Evolutionary conservation across 2,113 vertebrate species (phyloP).

Genomic region (Rhabdornis inornatus): DNA sequence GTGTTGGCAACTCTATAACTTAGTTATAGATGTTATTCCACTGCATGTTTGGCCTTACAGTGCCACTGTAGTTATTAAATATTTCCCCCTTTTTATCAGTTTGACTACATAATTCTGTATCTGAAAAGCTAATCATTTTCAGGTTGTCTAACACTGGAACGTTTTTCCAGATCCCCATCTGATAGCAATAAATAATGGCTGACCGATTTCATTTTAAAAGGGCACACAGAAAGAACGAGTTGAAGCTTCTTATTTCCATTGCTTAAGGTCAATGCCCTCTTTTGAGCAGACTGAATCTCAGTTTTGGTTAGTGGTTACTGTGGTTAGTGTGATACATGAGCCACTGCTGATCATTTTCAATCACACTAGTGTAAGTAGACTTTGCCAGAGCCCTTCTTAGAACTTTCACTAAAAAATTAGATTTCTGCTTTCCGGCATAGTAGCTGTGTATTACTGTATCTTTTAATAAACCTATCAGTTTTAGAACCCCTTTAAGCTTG

Average conservation of each 20-base stretch:
- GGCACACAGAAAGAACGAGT: neutral
- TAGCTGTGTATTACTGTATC: neutral
- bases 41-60: neutral
- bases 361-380: neutral
- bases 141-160: neutral
- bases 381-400: neutral
- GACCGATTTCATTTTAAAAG: neutral
- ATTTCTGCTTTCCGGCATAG: neutral
- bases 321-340: slow-evolving; percentile 13
- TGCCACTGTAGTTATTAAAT: neutral
- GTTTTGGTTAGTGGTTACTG: slow-evolving; percentile 23
- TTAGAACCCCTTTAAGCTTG: neutral
- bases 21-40: neutral
- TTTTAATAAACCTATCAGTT: neutral
- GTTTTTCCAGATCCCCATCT: neutral
- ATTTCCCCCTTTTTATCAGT: neutral
- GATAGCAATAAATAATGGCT: neutral
- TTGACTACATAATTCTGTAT: neutral
- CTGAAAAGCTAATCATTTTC: neutral
- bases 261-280: slow-evolving; percentile 6
- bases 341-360: neutral
- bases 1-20: neutral
- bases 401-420: neutral
- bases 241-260: neutral
- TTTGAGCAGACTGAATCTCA: neutral